These are phyloP conservation scores for Eristalis intricaria DNA, from an alignment of 2,888 invertebrate species.

Conservation along the genomic window DNA sequence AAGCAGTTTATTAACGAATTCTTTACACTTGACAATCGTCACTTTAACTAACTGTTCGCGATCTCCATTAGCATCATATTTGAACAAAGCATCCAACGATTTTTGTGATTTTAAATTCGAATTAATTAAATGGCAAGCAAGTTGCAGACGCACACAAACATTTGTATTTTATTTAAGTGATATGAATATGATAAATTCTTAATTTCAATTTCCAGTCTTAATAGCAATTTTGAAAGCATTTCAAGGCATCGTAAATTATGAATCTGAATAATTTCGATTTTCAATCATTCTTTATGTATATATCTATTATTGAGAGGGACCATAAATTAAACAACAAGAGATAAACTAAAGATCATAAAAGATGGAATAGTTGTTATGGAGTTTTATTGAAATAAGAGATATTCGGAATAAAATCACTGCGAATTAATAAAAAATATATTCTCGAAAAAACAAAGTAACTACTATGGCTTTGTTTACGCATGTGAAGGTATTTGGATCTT, in stretches of 20 bases:
- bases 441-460: not conserved
- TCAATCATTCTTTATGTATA: conserved; percentile 16
- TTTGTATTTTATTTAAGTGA: conserved; percentile 32
- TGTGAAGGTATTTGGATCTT: not conserved
- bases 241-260: conserved; percentile 32
- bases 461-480: not conserved
- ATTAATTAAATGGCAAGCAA: not conserved
- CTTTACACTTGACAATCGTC: conserved; percentile 11
- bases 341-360: not conserved
- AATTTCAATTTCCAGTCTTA: conserved; percentile 39
- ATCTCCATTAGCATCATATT: not conserved
- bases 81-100: not conserved
- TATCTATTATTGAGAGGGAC: not conserved
- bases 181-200: conserved; percentile 49
- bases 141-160: not conserved
- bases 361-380: not conserved
- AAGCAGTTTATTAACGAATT: conserved; percentile 40
- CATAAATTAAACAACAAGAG: not conserved
- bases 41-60: not conserved
- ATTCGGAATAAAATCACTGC: not conserved
- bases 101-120: not conserved
- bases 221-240: conserved; percentile 30
- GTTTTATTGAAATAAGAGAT: not conserved
- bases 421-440: not conserved
- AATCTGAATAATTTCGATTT: conserved; percentile 24